These are phyloP conservation scores for Microctonus brassicae DNA, from an alignment of 2,888 invertebrate genomes.

Conservation along the genomic window DNA sequence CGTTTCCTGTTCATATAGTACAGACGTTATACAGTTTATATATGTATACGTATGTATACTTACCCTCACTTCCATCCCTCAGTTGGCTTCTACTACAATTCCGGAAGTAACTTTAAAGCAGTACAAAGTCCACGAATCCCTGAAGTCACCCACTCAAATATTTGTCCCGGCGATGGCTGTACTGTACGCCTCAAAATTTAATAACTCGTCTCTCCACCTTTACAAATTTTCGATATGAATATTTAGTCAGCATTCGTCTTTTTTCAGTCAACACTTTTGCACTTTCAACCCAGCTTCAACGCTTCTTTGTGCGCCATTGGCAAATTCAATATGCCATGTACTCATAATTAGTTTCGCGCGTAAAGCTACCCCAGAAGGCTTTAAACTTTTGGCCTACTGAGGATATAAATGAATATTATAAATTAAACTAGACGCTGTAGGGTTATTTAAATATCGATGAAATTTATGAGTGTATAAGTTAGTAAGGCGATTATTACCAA, in stretches of 20 bases:
- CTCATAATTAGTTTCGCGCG: conserved; percentile 2
- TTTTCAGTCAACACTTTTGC: neutral
- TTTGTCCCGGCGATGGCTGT: conserved; percentile 2
- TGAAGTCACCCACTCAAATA: conserved; percentile 16
- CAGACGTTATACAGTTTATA: neutral
- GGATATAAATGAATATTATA: conserved; percentile 50
- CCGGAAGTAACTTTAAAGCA: conserved; percentile 6
- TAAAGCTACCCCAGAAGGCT: neutral
- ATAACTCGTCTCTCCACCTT: neutral
- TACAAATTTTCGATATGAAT: neutral
- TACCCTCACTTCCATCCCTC: neutral
- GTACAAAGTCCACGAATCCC: conserved; percentile 18
- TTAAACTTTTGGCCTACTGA: conserved; percentile 40
- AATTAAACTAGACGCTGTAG: neutral
- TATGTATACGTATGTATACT: neutral
- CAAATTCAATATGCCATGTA: neutral
- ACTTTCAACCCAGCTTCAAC: neutral
- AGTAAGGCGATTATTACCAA: conserved; percentile 50
- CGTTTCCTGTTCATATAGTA: neutral
- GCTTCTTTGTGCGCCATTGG: neutral
- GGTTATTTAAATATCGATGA: neutral
- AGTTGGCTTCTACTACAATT: neutral
- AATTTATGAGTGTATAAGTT: conserved; percentile 41
- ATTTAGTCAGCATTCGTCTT: neutral
- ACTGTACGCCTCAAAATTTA: conserved; percentile 5